Base-by-base conservation (phyloP, 53 echinoderm and acorn worm genomes). In the Patiria pectinifera region DNA sequence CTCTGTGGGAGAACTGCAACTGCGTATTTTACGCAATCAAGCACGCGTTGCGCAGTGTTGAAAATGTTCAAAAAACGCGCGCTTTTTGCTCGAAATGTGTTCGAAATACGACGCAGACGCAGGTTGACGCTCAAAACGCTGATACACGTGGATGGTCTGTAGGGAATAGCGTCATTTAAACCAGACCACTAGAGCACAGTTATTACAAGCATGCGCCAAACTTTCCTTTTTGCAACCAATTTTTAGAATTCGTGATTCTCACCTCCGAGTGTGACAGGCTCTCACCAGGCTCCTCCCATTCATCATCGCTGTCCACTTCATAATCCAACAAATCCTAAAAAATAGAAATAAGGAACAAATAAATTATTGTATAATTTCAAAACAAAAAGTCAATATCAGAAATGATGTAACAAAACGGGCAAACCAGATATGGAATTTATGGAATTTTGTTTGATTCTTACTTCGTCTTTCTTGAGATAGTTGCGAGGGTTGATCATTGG, bases 221-320 rank as follows among this genome's bases (percentile, higher is more conserved):
- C 6, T 15, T 75, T 45, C 1, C 49, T 22, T 18, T 13, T 48
- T 8, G 43, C n/a, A 48, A 10, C 16, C 6, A 24, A 22, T 45
- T 86, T 24, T 69, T 85, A 12, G 23, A 11, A 24, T 11, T 24
- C 11, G 7, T 2, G 53, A 21, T 85, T 78, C 92, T 94, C 94
- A 99, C 99, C 97, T 97, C 99, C 7, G 99, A 99, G 82, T 99
- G 91, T 24, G 99, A 97, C 26, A 99, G 83, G 80, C 96, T 97
- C 71, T 99, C 99, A 58, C 99, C 99, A 10, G 99, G 99, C 59
- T 99, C 99, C 77, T 99, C 99, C 99, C 99, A 99, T 78, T 99
- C 99, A 13, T 99, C 99, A 86, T 99, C 97, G 59, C 99, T 99
- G 91, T 99, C 99, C 58, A 95, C 82, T 23, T 99, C 99, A 91